Conservation (phyloP, 2,888 invertebrate species). For the Metalampra italica region DNA sequence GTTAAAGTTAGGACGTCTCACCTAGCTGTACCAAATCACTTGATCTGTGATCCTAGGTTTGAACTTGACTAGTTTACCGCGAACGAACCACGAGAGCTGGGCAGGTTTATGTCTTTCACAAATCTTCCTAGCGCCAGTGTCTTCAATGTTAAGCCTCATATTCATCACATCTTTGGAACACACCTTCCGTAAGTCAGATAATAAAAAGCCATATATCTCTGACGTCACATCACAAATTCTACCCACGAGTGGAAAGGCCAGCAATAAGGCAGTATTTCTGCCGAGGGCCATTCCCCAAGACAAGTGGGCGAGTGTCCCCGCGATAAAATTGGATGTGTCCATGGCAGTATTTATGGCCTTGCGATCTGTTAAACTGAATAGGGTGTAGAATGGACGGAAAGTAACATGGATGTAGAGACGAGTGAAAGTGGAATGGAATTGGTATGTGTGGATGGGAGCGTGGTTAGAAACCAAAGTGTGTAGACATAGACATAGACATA, state of each 20-base stretch:
- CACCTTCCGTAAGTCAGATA: not conserved
- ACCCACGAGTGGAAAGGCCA: not conserved
- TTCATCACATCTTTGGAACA: not conserved
- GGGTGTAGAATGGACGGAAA: slow-evolving; percentile 4
- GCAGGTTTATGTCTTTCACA: too few species aligned
- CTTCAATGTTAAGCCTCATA: too few species aligned
- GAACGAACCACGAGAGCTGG: too few species aligned
- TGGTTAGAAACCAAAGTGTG: too few species aligned
- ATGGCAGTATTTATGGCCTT: slow-evolving; percentile 6
- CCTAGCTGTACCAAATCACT: too few species aligned
- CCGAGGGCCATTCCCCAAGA: slow-evolving; percentile 2
- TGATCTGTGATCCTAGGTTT: too few species aligned
- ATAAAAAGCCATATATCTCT: too few species aligned
- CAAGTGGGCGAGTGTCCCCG: slow-evolving; percentile 2
- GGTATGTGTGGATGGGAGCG: not conserved
- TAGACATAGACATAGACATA: too few species aligned
- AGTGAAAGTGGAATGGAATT: slow-evolving; percentile 1
- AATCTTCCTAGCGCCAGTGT: too few species aligned
- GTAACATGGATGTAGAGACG: not conserved
- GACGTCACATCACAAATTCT: not conserved
- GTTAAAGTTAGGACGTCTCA: too few species aligned
- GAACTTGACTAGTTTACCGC: too few species aligned
- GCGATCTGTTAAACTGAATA: slow-evolving; percentile 11
- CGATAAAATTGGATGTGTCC: slow-evolving; percentile 9
- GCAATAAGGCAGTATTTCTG: not conserved